Percentiles rank a stretch among this genome's conserved stretches.
Conservation (phyloP, 2,888 invertebrate genomes). For the Listrodromus nycthemerus region DNA sequence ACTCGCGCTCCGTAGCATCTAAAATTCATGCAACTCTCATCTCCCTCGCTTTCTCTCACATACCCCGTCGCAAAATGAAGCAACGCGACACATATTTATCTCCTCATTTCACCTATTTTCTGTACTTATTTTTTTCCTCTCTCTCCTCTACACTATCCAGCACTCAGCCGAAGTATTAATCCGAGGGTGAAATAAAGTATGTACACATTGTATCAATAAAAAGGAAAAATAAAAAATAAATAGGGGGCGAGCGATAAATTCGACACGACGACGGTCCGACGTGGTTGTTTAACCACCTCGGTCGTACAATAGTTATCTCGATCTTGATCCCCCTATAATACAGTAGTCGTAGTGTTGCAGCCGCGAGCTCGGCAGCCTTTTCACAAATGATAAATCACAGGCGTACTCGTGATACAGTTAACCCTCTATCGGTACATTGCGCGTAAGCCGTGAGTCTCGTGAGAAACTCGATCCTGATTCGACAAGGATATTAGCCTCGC, state of each 20-base stretch:
- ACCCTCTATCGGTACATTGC: conserved; percentile 1
- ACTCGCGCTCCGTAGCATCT: conserved; percentile 30
- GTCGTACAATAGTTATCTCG: conserved; percentile 64
- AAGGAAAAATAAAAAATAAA: conserved; percentile 19
- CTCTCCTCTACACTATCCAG: conserved; percentile 12
- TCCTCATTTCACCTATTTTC: conserved; percentile 10
- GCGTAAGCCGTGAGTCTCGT: conserved; percentile 69
- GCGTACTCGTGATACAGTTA: conserved; percentile 33
- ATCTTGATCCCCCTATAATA: conserved; percentile 70
- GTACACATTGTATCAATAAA: conserved; percentile 26
- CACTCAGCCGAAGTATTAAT: conserved; percentile 39
- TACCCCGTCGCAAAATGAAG: conserved; percentile 23
- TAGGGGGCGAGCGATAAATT: conserved; percentile 50
- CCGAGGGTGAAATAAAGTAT: conserved; percentile 28
- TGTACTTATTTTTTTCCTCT: not conserved
- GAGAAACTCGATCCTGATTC: conserved; percentile 77
- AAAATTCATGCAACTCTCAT: conserved; percentile 59
- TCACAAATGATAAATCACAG: conserved; percentile 74
- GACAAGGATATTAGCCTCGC: conserved; percentile 78
- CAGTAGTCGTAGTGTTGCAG: conserved; percentile 45
- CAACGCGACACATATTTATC: conserved; percentile 30
- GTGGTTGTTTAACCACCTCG: conserved; percentile 71
- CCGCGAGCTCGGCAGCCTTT: conserved; percentile 61
- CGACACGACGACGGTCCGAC: conserved; percentile 60
- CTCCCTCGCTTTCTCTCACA: conserved; percentile 33